Evolutionary conservation across 2,113 vertebrate genomes (phyloP), one percentile per base, ranked within the genome.

Genomic region (Apteryx mantelli): DNA sequence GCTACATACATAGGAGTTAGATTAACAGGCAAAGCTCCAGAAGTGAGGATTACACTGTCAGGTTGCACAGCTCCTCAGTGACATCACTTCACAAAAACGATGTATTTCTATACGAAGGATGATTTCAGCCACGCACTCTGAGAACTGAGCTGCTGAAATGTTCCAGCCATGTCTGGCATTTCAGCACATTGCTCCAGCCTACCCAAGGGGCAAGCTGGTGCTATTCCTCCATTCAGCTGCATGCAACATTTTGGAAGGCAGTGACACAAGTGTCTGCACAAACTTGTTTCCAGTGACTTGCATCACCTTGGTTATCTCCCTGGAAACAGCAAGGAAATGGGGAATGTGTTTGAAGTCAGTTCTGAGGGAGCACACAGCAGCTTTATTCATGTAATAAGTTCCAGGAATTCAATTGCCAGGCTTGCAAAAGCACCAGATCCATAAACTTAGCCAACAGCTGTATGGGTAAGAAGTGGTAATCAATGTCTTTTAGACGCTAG

Each of bases 221-320:
- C 60, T 42, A 4, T 2, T 61, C 22, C 58, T 36, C 36, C 55
- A 10, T 26, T 34, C 50, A 88, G 60, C 10, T 2, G 2, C 38
- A 60, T 2, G 4, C 0, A 1, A 10, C 30, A 13, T 71, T 92
- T 55, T n/a, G 52, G 20, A 71, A 93, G 40, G 64, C n/a, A 46
- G 40, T 17, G 44, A 26, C 3, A 1, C 1, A 60, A 38, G 3
- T 14, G 44, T 28, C 44, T 1, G 0, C 34, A 26, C 3, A 32
- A 44, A 63, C 11, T 5, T 2, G 20, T 30, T 83, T 44, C 40
- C 83, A 70, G 30, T 22, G 28, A 69, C 36, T 77, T 66, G 12
- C 16, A 90, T 6, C 25, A 88, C 60, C 28, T 63, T 36, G 65
- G 12, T 36, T 63, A 42, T 11, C 13, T 50, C 81, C 73, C 40